phyloP scores from a whole-genome alignment of 1,140 invertebrate genomes.

The Melanaphis sacchari region DNA sequence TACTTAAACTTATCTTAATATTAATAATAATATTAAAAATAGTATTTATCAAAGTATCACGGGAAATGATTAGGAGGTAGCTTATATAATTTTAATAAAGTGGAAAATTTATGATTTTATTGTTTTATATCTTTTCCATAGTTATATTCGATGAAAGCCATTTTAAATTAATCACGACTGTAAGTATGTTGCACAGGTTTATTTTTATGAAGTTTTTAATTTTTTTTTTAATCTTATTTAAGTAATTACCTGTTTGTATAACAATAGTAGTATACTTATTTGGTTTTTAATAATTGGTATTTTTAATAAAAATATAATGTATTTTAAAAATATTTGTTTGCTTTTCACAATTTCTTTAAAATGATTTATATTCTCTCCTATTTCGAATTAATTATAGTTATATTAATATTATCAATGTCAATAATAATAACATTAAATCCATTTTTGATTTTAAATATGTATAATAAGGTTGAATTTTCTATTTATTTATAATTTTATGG shows the following conservation, averaged over 20 bases:
- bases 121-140: background rate
- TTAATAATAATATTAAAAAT: background rate
- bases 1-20: constrained; percentile 17
- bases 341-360: no score
- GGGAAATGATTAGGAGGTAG: background rate
- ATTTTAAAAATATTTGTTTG: background rate
- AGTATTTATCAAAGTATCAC: constrained; percentile 2
- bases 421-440: background rate
- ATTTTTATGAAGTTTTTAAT: background rate
- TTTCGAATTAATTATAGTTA: no score
- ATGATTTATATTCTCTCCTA: no score
- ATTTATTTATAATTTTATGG: background rate
- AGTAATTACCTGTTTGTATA: background rate
- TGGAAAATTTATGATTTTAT: background rate
- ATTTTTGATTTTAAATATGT: background rate
- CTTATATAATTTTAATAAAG: constrained; percentile 10
- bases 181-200: background rate
- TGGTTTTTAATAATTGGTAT: background rate
- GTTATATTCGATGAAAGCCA: background rate
- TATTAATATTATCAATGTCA: background rate
- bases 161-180: background rate
- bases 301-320: background rate
- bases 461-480: background rate
- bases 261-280: background rate
- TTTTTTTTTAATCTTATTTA: background rate